Evolutionary conservation across 2,797 vertebrate genomes (phyloP).

Genomic region (Pipistrellus kuhlii): DNA sequence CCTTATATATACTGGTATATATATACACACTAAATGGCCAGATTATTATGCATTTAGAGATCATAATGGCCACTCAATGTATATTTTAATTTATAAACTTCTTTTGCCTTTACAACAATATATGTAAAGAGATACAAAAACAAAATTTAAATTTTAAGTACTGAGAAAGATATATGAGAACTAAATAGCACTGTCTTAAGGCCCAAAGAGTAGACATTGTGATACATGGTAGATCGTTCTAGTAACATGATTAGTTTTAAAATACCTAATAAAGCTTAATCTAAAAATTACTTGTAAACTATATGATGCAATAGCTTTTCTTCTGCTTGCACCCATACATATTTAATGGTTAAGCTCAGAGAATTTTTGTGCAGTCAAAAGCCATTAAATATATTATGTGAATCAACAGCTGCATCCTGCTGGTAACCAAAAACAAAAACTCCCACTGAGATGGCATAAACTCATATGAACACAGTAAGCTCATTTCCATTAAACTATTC

Average conservation of each 20-base stretch:
- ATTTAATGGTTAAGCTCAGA: slow-evolving; percentile 66
- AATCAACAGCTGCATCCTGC: slow-evolving; percentile 76
- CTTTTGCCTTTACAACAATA: neutral
- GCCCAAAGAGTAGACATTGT: neutral
- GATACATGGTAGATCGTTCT: neutral
- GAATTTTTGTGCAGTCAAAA: slow-evolving; percentile 71
- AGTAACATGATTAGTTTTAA: slow-evolving; percentile 27
- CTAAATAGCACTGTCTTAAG: slow-evolving; percentile 9
- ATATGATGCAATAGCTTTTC: slow-evolving; percentile 56
- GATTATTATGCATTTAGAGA: too few relatives aligned
- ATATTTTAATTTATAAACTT: neutral
- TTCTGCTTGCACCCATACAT: slow-evolving; percentile 76
- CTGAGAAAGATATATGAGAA: neutral
- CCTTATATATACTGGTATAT: too few relatives aligned
- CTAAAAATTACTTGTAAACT: slow-evolving; percentile 67
- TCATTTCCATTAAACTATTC: slow-evolving; percentile 70
- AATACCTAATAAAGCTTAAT: slow-evolving; percentile 65
- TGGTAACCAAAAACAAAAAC: slow-evolving; percentile 76
- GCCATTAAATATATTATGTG: slow-evolving; percentile 77
- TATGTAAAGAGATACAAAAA: slow-evolving; percentile 1
- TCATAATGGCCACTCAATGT: too few relatives aligned
- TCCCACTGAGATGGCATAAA: slow-evolving; percentile 72
- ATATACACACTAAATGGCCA: too few relatives aligned
- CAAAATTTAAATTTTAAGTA: slow-evolving; percentile 20
- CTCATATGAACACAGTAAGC: slow-evolving; percentile 44